Evolutionary conservation across 2,888 invertebrate genomes (phyloP), one percentile per base, ranked within the genome.

Genomic region (Sussaba pulchella): DNA sequence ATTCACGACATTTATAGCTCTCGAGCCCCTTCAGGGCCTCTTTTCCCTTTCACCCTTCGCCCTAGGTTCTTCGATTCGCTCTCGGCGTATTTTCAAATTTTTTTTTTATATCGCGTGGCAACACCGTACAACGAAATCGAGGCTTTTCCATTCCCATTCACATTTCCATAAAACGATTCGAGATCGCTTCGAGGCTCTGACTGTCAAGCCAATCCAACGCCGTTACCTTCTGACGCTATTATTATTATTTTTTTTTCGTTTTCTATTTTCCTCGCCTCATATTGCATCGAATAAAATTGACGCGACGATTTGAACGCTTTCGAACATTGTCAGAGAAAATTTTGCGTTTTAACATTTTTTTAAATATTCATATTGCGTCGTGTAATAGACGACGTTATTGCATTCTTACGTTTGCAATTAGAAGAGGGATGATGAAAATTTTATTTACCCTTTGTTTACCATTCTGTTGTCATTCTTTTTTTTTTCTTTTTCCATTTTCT

Each of bases 91-190:
- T 31, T 52, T 10, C 43, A 39, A 64, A 54, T 76, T 52, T 64
- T 54, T n/a, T n/a, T n/a, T n/a, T n/a, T n/a, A n/a, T n/a, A n/a
- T 6, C 70, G 36, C 52, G 50, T 19, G 43, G 61, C 52, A 63
- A 70, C 63, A 57, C n/a, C 74, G 57, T 36, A 43, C 24, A 54
- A 39, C 41, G 57, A 74, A 59, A 26, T 64, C 17, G 50, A 52
- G 63, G 66, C 31, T 54, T 72, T 78, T 72, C 66, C 45, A 47
- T 50, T 50, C 50, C 41, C 45, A 47, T 41, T 50, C 50, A 31
- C 72, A 72, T 78, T 72, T 72, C 78, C 72, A 78, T 72, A 70
- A 77, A 77, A 36, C 70, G 76, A 70, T 78, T 66, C 59, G 67
- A 61, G 61, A 78, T 66, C 50, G 50, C 47, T 67, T 36, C 78